Base-by-base conservation (phyloP, 2,113 vertebrate species). In the Pelmatolapia mariae region DNA sequence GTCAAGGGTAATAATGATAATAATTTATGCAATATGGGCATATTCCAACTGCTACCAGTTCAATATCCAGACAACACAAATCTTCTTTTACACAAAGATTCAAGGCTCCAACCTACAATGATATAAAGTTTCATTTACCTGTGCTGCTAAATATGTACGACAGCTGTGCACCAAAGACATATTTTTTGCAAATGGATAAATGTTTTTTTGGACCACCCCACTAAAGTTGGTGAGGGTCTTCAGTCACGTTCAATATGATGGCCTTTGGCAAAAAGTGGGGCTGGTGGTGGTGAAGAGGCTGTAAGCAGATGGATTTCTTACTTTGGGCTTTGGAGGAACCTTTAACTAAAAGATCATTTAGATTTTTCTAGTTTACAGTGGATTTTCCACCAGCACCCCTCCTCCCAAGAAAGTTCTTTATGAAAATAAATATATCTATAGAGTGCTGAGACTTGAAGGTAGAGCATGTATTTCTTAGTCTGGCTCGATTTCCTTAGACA, bases 221-320 rank as follows among this genome's bases (percentile, higher is more conserved):
- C n/a, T 24, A 73, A 73, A 73, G n/a, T 73, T 26, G 66, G 22
- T 24, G 22, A 45, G 36, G 66, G 7, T 73, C 38, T 73, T 40
- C 66, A 71, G 22, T 71, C 38, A 71, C 8, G 0, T 43, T 71
- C n/a, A 24, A 10, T 68, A 0, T 40, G 2, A 68, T 40, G 36
- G 63, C n/a, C 0, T 71, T 43, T 71, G 36, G 18, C 61, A 66
- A 13, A 15, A 22, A 22, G 0, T 22, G 11, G 10, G 36, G 63
- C 10, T 40, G 33, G 19, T 40, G 63, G 12, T 71, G 36, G n/a
- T 43, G 1, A 71, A 71, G n/a, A 68, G 38, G 5, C 38, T 71
- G 66, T 43, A 26, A 43, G 18, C 19, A 38, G 19, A 66, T 36
- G 31, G 18, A 36, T 66, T 66, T 66, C 18, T n/a, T 36, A 66